Base-by-base conservation (phyloP, 2,888 invertebrate genomes). In the Acanthoscelides obtectus region DNA sequence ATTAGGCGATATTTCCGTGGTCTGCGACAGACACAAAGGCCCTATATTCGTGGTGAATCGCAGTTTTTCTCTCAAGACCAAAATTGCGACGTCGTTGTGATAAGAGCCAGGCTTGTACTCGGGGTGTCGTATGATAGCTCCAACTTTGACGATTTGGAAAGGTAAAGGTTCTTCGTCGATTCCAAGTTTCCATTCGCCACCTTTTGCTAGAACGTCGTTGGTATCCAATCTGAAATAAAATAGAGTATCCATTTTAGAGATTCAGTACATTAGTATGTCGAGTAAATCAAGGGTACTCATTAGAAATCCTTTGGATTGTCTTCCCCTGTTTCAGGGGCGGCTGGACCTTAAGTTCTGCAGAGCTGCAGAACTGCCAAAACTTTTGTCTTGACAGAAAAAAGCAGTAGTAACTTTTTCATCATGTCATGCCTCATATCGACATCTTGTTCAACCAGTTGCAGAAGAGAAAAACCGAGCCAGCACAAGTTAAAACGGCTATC, bases 131-230 rank as follows among this genome's bases (percentile, higher is more conserved):
- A 91, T 88, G 71, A 94, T 91, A 2, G 88, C 88, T 22, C 90
- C 89, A 12, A 93, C 94, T 69, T 91, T 90, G 0, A 91, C 88
- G 71, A 94, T 91, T 84, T 94, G 93, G 89, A 92, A 93, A 0
- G 93, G 92, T 19, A 93, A 86, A 0, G 94, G 94, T 78, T 94
- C 94, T 70, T 92, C 93, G 76, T 93, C 93, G 78, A 93, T 91
- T 67, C 93, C 94, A 2, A 95, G 87, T 80, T 93, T 93, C 93
- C 94, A 94, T 88, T 94, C 94, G 0, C 95, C 95, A 0, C 92
- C 92, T 81, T 94, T 94, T 77, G 94, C 89, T 0, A 92, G 87
- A 0, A 94, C 87, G 81, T 94, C 92, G 76, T 87, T 87, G 19
- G 92, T 89, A 22, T 87, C 84, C 1, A 91, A 84, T 64, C 93